Conservation (phyloP, 2,888 invertebrate genomes). For the Polyommatus icarus region DNA sequence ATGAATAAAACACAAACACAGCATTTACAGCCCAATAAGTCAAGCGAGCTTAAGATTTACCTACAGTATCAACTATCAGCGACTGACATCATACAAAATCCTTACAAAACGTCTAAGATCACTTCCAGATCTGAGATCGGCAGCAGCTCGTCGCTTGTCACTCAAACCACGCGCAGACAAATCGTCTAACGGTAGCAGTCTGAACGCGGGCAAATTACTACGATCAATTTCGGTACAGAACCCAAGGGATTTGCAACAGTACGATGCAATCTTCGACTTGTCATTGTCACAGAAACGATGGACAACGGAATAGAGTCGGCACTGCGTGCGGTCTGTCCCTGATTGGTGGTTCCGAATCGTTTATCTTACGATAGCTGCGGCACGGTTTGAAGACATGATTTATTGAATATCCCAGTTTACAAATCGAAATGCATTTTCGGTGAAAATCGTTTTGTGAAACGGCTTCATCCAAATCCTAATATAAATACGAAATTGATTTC, state of each 20-base stretch:
- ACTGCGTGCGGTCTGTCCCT: slow-evolving; percentile 42
- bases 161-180: slow-evolving; percentile 46
- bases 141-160: slow-evolving; percentile 19
- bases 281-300: slow-evolving; percentile 60
- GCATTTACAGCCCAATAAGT: too few species aligned
- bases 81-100: background rate
- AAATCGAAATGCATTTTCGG: slow-evolving; percentile 28
- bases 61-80: too few species aligned
- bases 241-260: slow-evolving; percentile 62
- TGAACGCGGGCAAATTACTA: slow-evolving; percentile 66
- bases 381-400: slow-evolving; percentile 30
- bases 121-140: background rate
- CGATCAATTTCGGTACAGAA: slow-evolving; percentile 64
- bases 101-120: background rate
- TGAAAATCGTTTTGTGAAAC: slow-evolving; percentile 18
- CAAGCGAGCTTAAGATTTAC: too few species aligned
- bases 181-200: slow-evolving; percentile 52
- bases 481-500: background rate
- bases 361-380: slow-evolving; percentile 39
- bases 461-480: background rate
- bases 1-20: too few species aligned
- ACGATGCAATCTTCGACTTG: slow-evolving; percentile 72
- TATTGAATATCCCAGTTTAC: slow-evolving; percentile 26
- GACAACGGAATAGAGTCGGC: slow-evolving; percentile 47
- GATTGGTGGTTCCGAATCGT: slow-evolving; percentile 45